Evolutionary conservation across 1,140 invertebrate genomes (phyloP), one percentile per base, ranked within the genome.

Genomic region (Drosophila sulfurigaster): DNA sequence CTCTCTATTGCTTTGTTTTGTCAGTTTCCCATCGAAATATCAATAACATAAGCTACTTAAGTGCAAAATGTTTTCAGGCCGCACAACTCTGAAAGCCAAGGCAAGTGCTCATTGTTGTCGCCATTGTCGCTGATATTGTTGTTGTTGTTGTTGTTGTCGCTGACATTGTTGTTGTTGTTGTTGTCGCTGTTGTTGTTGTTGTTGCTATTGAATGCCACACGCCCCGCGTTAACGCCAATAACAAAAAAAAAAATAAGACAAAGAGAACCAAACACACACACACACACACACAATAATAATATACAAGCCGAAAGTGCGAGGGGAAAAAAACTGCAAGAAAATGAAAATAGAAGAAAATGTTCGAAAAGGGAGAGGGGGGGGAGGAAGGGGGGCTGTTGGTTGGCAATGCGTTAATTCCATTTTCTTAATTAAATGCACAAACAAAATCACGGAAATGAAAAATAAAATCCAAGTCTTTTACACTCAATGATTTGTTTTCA

Each of bases 401-500:
- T 41, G 66, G 56, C 49, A 91, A 91, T 91, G 82, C 87, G 88
- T 91, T 91, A 91, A 91, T 91, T 91, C 88, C 88, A 91, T 91
- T 91, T 91, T 91, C 88, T 91, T 91, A 91, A 91, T 91, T 91
- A 91, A 91, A 91, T 87, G 82, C 82, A 90, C 82, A 90, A 90
- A 90, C 87, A 87, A 88, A 91, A 87, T 91, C 88, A 91, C 88
- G 86, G 88, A 83, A 91, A 91, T 91, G 88, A 91, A 91, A 91
- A 91, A 91, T 91, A 91, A 91, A 85, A 88, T 85, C 88, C 83
- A 82, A 88, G 88, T 90, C 82, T 88, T 91, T 91, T 91, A 91
- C 89, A 91, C 89, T 91, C 89, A 91, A 91, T 91, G 89, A 91
- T 91, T 91, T 91, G 89, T 91, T 91, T 91, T 89, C 83, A 91